Evolutionary conservation across 2,888 invertebrate species (phyloP).

Genomic region (Ernsta delagoae): DNA sequence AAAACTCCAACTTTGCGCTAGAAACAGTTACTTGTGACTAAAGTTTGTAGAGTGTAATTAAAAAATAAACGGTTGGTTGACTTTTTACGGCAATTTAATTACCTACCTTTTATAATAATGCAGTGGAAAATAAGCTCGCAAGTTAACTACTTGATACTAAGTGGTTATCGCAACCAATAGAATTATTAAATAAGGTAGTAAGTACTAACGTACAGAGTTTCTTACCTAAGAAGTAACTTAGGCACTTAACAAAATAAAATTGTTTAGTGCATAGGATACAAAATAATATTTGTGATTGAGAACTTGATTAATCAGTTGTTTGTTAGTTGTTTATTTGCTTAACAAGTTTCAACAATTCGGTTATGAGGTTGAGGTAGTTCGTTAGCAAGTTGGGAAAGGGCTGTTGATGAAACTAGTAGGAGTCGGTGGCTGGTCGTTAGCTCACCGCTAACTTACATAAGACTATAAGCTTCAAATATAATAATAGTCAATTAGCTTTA

Average conservation of each 20-base stretch:
- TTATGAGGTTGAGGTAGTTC: slow-evolving; percentile 10
- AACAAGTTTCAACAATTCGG: slow-evolving; percentile 6
- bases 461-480: not conserved
- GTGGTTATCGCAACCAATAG: not conserved
- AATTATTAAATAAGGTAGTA: too few species aligned
- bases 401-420: slow-evolving; percentile 4
- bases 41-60: slow-evolving; percentile 60
- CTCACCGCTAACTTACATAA: slow-evolving; percentile 6
- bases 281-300: too few species aligned
- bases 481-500: too few species aligned
- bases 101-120: not conserved
- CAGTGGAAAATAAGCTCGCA: not conserved
- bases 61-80: slow-evolving; percentile 47
- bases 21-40: slow-evolving; percentile 52
- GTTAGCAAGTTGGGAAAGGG: slow-evolving; percentile 7
- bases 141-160: not conserved
- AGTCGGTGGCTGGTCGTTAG: slow-evolving; percentile 9
- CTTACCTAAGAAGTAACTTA: too few species aligned
- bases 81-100: not conserved
- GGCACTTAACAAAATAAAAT: too few species aligned
- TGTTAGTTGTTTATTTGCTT: slow-evolving; percentile 2
- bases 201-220: too few species aligned
- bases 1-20: slow-evolving; percentile 6
- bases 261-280: too few species aligned
- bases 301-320: not conserved